phyloP scores from a whole-genome alignment of 2,113 vertebrate species.

The Elaphurus davidianus region DNA sequence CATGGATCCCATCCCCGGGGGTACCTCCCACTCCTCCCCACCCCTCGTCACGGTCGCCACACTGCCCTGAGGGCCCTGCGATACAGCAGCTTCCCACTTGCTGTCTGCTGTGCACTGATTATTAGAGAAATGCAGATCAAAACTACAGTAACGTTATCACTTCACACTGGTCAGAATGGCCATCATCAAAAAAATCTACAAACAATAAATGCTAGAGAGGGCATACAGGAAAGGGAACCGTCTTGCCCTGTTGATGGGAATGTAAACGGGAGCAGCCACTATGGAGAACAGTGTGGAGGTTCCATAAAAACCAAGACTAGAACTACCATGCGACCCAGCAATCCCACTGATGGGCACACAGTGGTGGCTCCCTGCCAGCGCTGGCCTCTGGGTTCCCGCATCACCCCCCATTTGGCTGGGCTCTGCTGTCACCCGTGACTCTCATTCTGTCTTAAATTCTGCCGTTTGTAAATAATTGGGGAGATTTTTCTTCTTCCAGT shows the following conservation, averaged over 20 bases:
- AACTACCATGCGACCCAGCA: rapidly evolving
- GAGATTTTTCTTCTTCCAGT: neutral
- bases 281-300: rapidly evolving
- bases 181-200: neutral
- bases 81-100: no score
- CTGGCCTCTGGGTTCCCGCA: neutral
- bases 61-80: neutral
- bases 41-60: no score
- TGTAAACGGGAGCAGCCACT: rapidly evolving
- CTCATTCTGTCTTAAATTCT: neutral
- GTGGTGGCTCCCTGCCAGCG: rapidly evolving
- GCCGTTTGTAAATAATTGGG: neutral
- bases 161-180: neutral
- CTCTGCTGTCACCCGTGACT: rapidly evolving
- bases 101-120: neutral
- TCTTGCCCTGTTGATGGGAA: neutral
- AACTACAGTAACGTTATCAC: no score
- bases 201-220: neutral
- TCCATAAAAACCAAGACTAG: neutral
- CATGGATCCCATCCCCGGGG: rapidly evolving
- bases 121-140: neutral
- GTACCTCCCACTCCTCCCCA: no score
- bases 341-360: rapidly evolving
- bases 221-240: no score
- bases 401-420: rapidly evolving